These are phyloP conservation scores for Cryptoblepharus egeriae DNA, from an alignment of 2,797 vertebrate species.

Conservation along the genomic window DNA sequence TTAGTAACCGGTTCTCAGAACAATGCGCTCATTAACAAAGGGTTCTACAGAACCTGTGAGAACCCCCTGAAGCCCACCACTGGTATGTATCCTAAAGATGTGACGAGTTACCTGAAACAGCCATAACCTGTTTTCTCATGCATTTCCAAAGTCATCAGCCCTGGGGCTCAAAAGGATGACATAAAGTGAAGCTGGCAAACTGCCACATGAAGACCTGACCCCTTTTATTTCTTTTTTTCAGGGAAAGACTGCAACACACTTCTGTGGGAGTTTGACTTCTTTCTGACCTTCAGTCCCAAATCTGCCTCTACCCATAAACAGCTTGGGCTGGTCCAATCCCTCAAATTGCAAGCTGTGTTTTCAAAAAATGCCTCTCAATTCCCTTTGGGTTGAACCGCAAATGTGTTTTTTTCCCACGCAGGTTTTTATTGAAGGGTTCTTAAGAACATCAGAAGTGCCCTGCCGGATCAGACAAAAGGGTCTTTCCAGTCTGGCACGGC, in stretches of 20 bases:
- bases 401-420: not conserved
- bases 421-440: not conserved
- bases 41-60: too few species aligned
- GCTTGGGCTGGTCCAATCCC: slow-evolving; percentile 62
- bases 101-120: slow-evolving; percentile 54
- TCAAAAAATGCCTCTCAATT: slow-evolving; percentile 49
- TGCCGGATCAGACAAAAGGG: too few species aligned
- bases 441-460: too few species aligned
- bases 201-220: slow-evolving; percentile 60
- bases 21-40: too few species aligned
- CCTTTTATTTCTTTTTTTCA: slow-evolving; percentile 68
- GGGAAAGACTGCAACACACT: slow-evolving; percentile 59
- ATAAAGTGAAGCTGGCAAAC: slow-evolving; percentile 64
- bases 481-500: too few species aligned
- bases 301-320: slow-evolving; percentile 64
- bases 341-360: slow-evolving; percentile 61
- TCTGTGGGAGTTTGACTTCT: slow-evolving; percentile 76
- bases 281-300: slow-evolving; percentile 75
- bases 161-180: slow-evolving; percentile 69
- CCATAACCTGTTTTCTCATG: slow-evolving; percentile 55
- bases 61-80: too few species aligned
- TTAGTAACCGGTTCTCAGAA: too few species aligned
- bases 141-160: slow-evolving; percentile 60
- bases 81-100: slow-evolving; percentile 31
- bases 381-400: not conserved